A percentile compares a stretch with the other conserved stretches of the same genome.
These are phyloP conservation scores for Pheosia tremula DNA, from an alignment of 2,888 invertebrate species.

Conservation along the genomic window DNA sequence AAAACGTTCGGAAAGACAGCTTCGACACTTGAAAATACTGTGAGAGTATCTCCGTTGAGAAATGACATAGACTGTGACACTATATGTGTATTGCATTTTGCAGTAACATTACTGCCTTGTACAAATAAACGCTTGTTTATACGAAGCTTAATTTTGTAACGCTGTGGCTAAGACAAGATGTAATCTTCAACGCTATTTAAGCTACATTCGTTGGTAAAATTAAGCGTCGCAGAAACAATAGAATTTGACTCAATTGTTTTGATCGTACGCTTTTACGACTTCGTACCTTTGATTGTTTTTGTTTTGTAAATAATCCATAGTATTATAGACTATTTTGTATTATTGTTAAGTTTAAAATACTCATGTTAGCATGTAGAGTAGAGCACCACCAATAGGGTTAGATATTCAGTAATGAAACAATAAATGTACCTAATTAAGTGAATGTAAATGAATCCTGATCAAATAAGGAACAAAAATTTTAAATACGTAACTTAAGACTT, in stretches of 20 bases:
- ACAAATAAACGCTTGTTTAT: constrained; percentile 40
- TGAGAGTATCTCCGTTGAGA: constrained; percentile 46
- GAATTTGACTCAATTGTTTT: constrained; percentile 28
- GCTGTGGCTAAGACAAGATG: constrained; percentile 9
- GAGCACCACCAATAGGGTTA: constrained; percentile 60
- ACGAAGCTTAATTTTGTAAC: constrained; percentile 31
- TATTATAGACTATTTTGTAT: constrained; percentile 56
- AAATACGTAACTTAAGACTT: constrained; percentile 6
- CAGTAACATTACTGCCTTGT: constrained; percentile 47
- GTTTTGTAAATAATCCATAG: constrained; percentile 69
- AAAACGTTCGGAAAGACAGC: constrained; percentile 69
- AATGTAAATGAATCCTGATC: constrained; percentile 23
- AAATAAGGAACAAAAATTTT: constrained; percentile 32
- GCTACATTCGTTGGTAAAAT: constrained; percentile 15
- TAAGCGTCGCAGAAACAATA: constrained; percentile 39
- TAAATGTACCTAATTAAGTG: constrained; percentile 26
- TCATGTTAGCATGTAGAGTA: constrained; percentile 63
- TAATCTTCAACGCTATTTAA: constrained; percentile 11
- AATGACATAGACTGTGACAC: constrained; percentile 49
- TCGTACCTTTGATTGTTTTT: constrained; percentile 52
- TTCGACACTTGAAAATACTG: constrained; percentile 71
- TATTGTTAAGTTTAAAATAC: constrained; percentile 73
- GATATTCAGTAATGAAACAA: constrained; percentile 23
- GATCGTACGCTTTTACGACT: constrained; percentile 40
- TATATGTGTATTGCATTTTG: constrained; percentile 44